A percentile compares a stretch with the other conserved stretches of the same genome.
Conservation (phyloP, 1,140 invertebrate genomes). For the Dendrolimus punctatus region DNA sequence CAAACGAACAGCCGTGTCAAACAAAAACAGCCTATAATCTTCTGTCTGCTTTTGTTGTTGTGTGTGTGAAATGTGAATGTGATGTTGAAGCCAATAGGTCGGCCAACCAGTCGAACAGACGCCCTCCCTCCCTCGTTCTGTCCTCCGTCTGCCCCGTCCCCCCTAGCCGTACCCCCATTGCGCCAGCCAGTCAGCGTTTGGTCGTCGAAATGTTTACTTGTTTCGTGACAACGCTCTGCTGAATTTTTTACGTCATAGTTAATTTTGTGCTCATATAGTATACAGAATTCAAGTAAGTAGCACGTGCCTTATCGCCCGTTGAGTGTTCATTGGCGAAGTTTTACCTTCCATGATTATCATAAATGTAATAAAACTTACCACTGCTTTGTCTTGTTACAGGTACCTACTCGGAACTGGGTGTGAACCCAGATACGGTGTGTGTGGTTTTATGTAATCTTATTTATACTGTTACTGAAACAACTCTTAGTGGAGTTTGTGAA, state of each 20-base stretch:
- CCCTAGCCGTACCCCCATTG: slow-evolving; percentile 26
- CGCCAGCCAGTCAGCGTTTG: slow-evolving; percentile 59
- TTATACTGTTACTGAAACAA: slow-evolving; percentile 49
- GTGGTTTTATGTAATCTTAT: slow-evolving; percentile 63
- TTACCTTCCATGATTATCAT: slow-evolving; percentile 19
- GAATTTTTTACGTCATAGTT: slow-evolving; percentile 59
- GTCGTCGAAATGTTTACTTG: slow-evolving; percentile 29
- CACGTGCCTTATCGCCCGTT: slow-evolving; percentile 19
- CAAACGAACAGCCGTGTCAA: slow-evolving; percentile 6
- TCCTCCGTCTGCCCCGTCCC: slow-evolving; percentile 54
- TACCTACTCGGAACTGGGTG: slow-evolving; percentile 64
- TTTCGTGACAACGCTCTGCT: slow-evolving; percentile 11
- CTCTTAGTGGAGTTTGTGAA: slow-evolving; percentile 38
- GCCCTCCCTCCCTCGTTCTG: slow-evolving; percentile 58
- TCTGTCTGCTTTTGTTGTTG: slow-evolving; percentile 31
- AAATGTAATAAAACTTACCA: slow-evolving; percentile 41
- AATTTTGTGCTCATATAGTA: slow-evolving; percentile 42
- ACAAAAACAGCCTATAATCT: slow-evolving; percentile 54
- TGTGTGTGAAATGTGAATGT: slow-evolving; percentile 31
- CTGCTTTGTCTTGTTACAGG: slow-evolving; percentile 69
- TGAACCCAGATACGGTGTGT: slow-evolving; percentile 66
- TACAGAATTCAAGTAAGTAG: slow-evolving; percentile 38
- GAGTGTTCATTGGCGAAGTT: slow-evolving; percentile 9
- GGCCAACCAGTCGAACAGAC: slow-evolving; percentile 67
- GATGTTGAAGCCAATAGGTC: slow-evolving; percentile 59